Percentiles rank a stretch among this genome's conserved stretches.
phyloP scores from a whole-genome alignment of 1,140 invertebrate genomes.

The Pseudachorutes palmiensis region DNA sequence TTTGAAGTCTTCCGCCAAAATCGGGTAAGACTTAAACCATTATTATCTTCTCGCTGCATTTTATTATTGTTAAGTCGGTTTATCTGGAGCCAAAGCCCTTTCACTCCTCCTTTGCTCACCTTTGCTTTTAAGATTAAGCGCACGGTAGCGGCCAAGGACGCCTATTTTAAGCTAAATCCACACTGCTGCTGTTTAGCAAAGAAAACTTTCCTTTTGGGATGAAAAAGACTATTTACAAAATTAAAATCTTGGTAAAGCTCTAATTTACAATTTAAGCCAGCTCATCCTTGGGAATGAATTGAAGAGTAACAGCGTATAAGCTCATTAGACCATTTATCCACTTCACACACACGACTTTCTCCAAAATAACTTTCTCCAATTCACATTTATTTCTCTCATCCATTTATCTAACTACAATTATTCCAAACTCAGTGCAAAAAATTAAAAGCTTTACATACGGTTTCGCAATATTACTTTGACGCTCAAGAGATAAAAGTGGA shows the following conservation, averaged over 20 bases:
- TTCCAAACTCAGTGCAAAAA: too few relatives aligned
- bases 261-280: not conserved
- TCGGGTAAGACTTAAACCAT: not conserved
- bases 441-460: too few relatives aligned
- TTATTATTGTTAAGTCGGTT: constrained; percentile 8
- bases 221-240: too few relatives aligned
- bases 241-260: too few relatives aligned
- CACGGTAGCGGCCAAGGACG: constrained; percentile 2
- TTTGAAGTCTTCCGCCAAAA: not conserved
- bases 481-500: too few relatives aligned
- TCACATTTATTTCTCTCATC: too few relatives aligned
- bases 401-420: too few relatives aligned
- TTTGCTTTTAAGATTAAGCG: constrained; percentile 28
- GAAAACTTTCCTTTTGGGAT: too few relatives aligned
- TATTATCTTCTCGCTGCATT: constrained; percentile 1
- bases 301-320: not conserved
- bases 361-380: too few relatives aligned
- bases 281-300: not conserved
- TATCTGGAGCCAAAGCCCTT: not conserved
- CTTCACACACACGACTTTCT: too few relatives aligned
- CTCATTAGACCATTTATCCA: not conserved
- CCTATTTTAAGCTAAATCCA: constrained; percentile 14
- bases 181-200: constrained; percentile 6
- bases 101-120: not conserved
- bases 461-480: too few relatives aligned